Evolutionary conservation across 2,888 invertebrate species (phyloP), one percentile per base, ranked within the genome.

Genomic region (Drosophila subsilvestris): DNA sequence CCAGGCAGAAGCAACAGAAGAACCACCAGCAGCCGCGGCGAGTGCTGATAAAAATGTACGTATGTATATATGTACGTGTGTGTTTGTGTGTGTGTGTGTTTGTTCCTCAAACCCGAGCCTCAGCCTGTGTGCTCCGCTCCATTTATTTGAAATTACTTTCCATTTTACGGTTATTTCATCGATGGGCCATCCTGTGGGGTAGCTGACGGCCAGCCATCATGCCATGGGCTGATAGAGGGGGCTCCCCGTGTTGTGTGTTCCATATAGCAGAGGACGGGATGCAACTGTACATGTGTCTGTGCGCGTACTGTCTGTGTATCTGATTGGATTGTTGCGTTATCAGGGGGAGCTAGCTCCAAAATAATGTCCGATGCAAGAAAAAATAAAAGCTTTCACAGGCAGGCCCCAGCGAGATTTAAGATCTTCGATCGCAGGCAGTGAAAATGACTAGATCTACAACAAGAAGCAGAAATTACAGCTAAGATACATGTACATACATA

Each of bases 11-110:
- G 43, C 72, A 45, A 50, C 70, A 63, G 42, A 66, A 67, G 29
- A 69, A 74, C 14, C 57, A 68, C 32, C 63, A 62, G 51, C 58
- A 58, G 32, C 65, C 56, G n/a, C 71, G 63, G 51, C 59, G 50
- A 49, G 27, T 73, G 78, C 80, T 80, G 88, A 86, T 86, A 86
- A 82, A 88, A 86, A 79, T 70, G 86, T 86, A 84, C 78, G 86
- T 81, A 73, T 56, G 9, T 29, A 29, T 32, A 5, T 9, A 32
- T 50, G 17, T 57, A 25, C 59, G 56, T 57, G 50, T 63, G 69
- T 61, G 50, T 43, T 25, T 66, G 20, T 43, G 32, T 25, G 37
- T 69, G 55, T 58, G 29, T 58, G 20, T 2, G 25, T 18, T 10
- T 49, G 10, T 17, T 17, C 37, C 14, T 37, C n/a, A 37, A 37